Conservation (phyloP, 2,113 vertebrate genomes). For the Tetrao urogallus region DNA sequence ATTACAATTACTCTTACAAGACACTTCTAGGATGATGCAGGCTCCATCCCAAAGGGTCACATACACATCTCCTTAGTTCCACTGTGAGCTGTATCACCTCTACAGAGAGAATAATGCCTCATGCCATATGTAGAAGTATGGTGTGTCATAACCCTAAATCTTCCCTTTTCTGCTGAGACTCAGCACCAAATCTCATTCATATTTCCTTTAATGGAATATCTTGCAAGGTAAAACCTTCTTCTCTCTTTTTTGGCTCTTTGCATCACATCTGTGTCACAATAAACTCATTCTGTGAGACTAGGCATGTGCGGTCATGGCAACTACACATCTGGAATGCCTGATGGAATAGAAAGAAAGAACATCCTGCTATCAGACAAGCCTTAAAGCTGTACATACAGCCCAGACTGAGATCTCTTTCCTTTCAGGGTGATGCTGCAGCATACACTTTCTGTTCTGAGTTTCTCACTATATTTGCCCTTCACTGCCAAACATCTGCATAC, state of each 20-base stretch:
- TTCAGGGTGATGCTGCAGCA: rapidly evolving
- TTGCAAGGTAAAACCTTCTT: background rate
- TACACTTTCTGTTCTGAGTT: background rate
- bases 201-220: background rate
- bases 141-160: background rate
- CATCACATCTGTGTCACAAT: background rate
- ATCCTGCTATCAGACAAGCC: background rate
- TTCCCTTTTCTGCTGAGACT: background rate
- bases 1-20: background rate
- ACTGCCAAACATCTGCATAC: background rate
- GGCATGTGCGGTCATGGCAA: background rate
- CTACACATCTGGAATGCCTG: background rate
- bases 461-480: background rate
- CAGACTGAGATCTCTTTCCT: rapidly evolving
- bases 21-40: background rate
- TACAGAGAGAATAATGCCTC: background rate
- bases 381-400: background rate
- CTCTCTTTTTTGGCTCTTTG: background rate
- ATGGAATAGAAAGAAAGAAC: background rate
- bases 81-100: background rate
- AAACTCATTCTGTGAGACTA: background rate
- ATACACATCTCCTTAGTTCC: background rate
- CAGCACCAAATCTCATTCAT: background rate
- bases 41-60: background rate
- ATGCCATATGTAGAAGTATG: background rate